These are phyloP conservation scores for Sardinella longiceps DNA, from an alignment of 2,797 vertebrate species.

Conservation along the genomic window DNA sequence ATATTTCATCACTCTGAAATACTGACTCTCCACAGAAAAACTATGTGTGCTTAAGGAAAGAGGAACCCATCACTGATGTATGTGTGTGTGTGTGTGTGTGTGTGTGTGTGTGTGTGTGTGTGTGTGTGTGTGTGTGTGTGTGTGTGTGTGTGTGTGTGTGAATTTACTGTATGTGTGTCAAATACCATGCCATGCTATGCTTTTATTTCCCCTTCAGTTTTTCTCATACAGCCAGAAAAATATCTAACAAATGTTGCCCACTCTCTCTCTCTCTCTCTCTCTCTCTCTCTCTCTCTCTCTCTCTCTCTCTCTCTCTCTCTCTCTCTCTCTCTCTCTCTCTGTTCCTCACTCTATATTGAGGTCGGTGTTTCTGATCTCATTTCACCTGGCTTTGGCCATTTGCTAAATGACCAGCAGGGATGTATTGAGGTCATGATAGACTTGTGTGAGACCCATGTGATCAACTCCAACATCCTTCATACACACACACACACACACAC, in stretches of 20 bases:
- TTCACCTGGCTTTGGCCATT: slow-evolving; percentile 51
- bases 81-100: not conserved
- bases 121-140: too few relatives aligned
- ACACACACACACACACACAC: too few relatives aligned
- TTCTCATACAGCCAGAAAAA: too few relatives aligned
- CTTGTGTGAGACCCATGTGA: not conserved
- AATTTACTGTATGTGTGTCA: too few relatives aligned
- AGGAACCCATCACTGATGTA: not conserved
- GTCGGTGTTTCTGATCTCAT: slow-evolving; percentile 48
- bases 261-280: not conserved
- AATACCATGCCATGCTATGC: too few relatives aligned
- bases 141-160: too few relatives aligned
- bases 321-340: not conserved
- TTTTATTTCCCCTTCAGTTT: not conserved
- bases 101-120: slow-evolving; percentile 12
- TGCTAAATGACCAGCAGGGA: slow-evolving; percentile 46
- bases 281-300: not conserved
- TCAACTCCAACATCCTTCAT: too few relatives aligned
- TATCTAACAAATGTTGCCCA: too few relatives aligned
- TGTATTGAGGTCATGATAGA: too few relatives aligned
- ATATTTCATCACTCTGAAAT: not conserved
- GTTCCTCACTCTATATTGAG: slow-evolving; percentile 19
- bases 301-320: not conserved
- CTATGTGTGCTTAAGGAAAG: not conserved
- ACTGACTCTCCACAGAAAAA: not conserved